Conservation (phyloP, 2,797 vertebrate species). For the Pangasius djambal region DNA sequence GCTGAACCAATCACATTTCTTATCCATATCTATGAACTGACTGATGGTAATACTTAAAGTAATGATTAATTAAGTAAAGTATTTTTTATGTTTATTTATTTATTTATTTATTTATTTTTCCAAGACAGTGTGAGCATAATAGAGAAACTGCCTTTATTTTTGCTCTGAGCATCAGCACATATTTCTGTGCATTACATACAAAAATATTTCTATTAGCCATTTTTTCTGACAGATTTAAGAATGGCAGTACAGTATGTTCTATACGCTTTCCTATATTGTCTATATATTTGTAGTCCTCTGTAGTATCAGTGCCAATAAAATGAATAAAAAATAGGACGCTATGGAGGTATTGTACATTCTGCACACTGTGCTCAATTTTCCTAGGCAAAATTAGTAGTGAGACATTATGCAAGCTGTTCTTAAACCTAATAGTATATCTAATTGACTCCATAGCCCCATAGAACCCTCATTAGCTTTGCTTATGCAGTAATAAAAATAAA, state of each 20-base stretch:
- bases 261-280: background rate
- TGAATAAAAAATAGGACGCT: background rate
- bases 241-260: background rate
- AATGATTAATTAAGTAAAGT: too few relatives aligned
- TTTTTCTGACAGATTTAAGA: background rate
- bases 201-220: background rate
- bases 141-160: background rate
- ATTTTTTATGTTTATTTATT: too few relatives aligned
- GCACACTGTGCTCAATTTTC: background rate
- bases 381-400: background rate
- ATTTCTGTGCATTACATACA: background rate
- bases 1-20: background rate
- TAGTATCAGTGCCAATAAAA: constrained; percentile 1
- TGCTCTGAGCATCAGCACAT: background rate
- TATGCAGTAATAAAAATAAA: constrained; percentile 35
- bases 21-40: background rate
- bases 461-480: constrained; percentile 26
- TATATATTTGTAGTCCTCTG: background rate
- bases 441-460: constrained; percentile 20
- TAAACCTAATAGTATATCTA: constrained; percentile 28
- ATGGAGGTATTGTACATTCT: constrained; percentile 12
- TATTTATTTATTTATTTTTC: background rate
- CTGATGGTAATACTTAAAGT: background rate
- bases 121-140: background rate
- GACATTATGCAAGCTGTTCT: constrained; percentile 36